Conservation (phyloP, 2,797 vertebrate genomes). For the Enteromius thamalakanensis region DNA sequence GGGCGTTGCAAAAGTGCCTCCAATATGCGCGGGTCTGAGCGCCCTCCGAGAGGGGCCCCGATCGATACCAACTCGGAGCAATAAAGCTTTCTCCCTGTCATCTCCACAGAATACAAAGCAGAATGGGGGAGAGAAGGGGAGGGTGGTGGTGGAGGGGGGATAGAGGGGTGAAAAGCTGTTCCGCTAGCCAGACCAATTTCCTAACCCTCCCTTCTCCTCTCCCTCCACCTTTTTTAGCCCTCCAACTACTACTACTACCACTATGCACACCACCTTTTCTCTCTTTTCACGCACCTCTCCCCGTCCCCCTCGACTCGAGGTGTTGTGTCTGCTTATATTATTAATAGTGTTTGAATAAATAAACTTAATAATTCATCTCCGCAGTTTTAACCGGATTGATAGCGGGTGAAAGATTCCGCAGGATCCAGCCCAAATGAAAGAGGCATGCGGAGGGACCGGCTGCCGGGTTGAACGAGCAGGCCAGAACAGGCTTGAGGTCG, state of each 20-base stretch:
- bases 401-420: constrained; percentile 31
- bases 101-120: constrained; percentile 90
- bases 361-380: constrained; percentile 73
- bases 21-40: constrained; percentile 69
- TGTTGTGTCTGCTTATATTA: constrained; percentile 66
- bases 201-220: constrained; percentile 73
- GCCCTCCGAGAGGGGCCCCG: constrained; percentile 83
- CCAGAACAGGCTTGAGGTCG: constrained; percentile 65
- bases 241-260: constrained; percentile 52
- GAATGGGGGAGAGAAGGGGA: constrained; percentile 75
- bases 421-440: neutral
- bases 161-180: constrained; percentile 73
- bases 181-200: constrained; percentile 82
- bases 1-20: constrained; percentile 75
- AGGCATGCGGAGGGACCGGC: constrained; percentile 33
- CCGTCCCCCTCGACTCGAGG: constrained; percentile 3
- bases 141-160: constrained; percentile 57
- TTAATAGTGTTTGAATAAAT: constrained; percentile 78
- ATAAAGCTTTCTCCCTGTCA: constrained; percentile 93
- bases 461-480: constrained; percentile 2
- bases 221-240: constrained; percentile 60
- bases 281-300: constrained; percentile 51
- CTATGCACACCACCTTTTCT: constrained; percentile 59
- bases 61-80: constrained; percentile 92
- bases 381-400: constrained; percentile 67